Evolutionary conservation across 2,113 vertebrate genomes (phyloP).

Genomic region (Chaetorhynchus papuensis): DNA sequence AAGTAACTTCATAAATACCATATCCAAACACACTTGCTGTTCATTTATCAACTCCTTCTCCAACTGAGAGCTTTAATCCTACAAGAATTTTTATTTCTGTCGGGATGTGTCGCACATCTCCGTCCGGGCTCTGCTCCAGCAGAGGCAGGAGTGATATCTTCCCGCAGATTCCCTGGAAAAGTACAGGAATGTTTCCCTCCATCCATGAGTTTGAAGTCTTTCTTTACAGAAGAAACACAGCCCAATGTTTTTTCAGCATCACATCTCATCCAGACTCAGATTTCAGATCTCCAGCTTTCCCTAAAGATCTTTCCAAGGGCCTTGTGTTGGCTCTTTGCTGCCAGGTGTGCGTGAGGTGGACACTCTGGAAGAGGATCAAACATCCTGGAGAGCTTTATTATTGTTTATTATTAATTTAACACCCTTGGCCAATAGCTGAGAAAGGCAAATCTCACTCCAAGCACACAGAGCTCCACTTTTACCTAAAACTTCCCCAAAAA

Average conservation of each 20-base stretch:
- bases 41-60: neutral
- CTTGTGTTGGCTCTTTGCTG: neutral
- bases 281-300: neutral
- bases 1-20: neutral
- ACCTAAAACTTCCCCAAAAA: neutral
- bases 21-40: neutral
- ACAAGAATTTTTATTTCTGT: neutral
- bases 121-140: fast-evolving
- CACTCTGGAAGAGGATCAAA: neutral
- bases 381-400: neutral
- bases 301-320: neutral
- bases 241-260: neutral
- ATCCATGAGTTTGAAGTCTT: neutral
- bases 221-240: neutral
- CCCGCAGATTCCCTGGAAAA: neutral
- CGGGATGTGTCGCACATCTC: fast-evolving
- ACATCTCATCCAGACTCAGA: neutral
- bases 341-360: neutral
- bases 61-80: neutral
- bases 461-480: neutral
- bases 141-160: neutral
- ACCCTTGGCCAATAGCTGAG: neutral
- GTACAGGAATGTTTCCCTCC: neutral
- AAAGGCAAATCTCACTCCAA: neutral
- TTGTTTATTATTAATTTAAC: neutral